Percentiles rank a stretch among this genome's conserved stretches.
phyloP scores from a whole-genome alignment of 2,888 invertebrate species.

The Drosophila anomalata region DNA sequence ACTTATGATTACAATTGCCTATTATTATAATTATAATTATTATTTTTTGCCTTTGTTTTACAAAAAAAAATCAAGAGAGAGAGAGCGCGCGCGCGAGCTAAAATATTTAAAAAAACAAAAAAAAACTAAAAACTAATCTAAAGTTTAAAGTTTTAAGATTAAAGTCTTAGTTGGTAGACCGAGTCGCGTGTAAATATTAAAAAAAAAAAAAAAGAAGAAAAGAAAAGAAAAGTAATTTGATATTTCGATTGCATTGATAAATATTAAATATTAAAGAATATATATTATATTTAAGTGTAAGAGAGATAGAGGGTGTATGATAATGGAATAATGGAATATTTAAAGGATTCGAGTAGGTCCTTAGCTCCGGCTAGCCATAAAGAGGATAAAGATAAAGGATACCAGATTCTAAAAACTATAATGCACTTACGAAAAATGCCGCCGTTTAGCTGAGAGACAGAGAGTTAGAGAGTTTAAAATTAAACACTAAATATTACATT shows the following conservation, averaged over 20 bases:
- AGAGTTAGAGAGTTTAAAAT: not conserved
- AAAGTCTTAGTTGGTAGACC: constrained; percentile 8
- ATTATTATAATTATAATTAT: constrained; percentile 17
- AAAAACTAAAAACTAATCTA: constrained; percentile 9
- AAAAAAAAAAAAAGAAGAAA: not conserved
- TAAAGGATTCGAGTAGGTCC: constrained; percentile 15
- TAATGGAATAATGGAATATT: constrained; percentile 1
- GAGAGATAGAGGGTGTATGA: not conserved
- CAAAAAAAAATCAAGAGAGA: no score
- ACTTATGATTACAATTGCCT: constrained; percentile 25
- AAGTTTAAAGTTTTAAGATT: not conserved
- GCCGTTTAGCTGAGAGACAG: constrained; percentile 36
- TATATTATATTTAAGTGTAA: not conserved
- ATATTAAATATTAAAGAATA: not conserved
- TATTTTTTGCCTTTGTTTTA: not conserved
- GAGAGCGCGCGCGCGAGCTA: not conserved
- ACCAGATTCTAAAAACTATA: constrained; percentile 7
- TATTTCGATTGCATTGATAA: constrained; percentile 1
- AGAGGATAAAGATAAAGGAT: constrained; percentile 4
- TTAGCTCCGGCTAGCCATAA: constrained; percentile 47
- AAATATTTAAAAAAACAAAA: constrained; percentile 1
- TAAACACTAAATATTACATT: not conserved
- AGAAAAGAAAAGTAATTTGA: constrained; percentile 2
- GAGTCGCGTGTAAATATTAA: constrained; percentile 27
- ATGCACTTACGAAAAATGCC: constrained; percentile 49